Conservation (phyloP, 2,797 vertebrate species). For the Gallinago stenura region DNA sequence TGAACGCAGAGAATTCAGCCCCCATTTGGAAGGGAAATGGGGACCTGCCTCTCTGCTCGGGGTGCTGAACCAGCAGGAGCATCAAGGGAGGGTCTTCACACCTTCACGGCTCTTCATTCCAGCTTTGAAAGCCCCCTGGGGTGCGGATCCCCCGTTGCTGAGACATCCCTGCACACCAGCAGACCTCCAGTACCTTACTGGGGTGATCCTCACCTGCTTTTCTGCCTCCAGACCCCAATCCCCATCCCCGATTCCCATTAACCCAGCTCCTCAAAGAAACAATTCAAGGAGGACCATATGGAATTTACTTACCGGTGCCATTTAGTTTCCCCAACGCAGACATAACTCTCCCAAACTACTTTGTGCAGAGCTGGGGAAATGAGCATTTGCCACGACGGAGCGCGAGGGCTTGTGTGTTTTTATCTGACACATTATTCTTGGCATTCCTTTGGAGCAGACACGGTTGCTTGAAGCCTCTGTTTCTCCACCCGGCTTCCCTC, state of each 20-base stretch:
- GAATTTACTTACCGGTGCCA: conserved; percentile 3
- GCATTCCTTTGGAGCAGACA: neutral
- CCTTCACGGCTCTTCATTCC: neutral
- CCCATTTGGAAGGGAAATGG: neutral
- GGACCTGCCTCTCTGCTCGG: neutral
- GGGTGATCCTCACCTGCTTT: neutral
- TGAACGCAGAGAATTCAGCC: neutral
- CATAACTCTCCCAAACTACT: neutral
- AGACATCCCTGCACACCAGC: neutral
- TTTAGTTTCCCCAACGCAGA: conserved; percentile 1
- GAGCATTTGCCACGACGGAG: neutral
- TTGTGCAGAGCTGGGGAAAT: neutral
- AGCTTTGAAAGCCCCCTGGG: neutral
- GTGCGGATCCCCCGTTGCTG: accelerated
- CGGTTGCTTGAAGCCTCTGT: neutral
- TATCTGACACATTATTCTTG: neutral
- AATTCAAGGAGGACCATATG: neutral
- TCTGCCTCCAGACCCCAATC: neutral
- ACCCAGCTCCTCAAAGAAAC: neutral
- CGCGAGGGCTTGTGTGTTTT: neutral
- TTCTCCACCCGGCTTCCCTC: neutral
- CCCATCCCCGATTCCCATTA: neutral
- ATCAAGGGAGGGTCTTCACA: neutral
- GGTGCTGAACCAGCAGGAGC: neutral
- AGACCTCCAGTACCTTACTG: neutral